Percentiles rank a stretch among this genome's conserved stretches.
These are phyloP conservation scores for Gymnothorax javanicus DNA, from an alignment of 2,797 vertebrate genomes.

Conservation along the genomic window DNA sequence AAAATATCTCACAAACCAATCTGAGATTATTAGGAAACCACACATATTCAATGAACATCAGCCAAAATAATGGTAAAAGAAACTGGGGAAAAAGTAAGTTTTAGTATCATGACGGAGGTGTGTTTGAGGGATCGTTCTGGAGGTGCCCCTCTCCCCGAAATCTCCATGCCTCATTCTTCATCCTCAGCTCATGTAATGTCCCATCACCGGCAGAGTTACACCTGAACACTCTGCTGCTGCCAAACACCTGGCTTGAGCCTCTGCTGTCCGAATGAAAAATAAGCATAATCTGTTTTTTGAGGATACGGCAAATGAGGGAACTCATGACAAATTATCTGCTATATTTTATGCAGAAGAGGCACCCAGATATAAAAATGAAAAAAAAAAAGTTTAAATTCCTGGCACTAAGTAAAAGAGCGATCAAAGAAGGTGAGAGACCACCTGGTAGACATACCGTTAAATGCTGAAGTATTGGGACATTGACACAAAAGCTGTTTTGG, in stretches of 20 bases:
- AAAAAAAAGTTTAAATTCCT: neutral
- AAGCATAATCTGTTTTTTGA: slow-evolving; percentile 99
- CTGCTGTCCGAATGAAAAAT: slow-evolving; percentile 99
- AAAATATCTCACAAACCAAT: neutral
- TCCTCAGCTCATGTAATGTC: slow-evolving; percentile 95
- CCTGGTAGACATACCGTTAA: neutral
- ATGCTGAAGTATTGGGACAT: too few relatives aligned
- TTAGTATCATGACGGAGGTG: slow-evolving; percentile 80
- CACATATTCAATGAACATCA: neutral
- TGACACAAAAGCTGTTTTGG: too few relatives aligned
- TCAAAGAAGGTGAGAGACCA: neutral
- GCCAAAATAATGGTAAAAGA: neutral
- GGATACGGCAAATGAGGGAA: slow-evolving; percentile 99
- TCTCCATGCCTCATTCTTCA: slow-evolving; percentile 99
- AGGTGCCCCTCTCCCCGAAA: slow-evolving; percentile 90
- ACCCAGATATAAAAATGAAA: slow-evolving; percentile 62
- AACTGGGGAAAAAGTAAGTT: slow-evolving; percentile 57
- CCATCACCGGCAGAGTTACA: slow-evolving; percentile 98
- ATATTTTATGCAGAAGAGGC: slow-evolving; percentile 80
- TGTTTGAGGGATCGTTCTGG: slow-evolving; percentile 87
- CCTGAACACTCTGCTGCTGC: slow-evolving; percentile 99
- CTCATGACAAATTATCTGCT: slow-evolving; percentile 98
- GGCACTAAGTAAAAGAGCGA: neutral
- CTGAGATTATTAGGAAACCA: neutral
- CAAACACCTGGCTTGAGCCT: slow-evolving; percentile 99